Percentiles rank a stretch among this genome's conserved stretches.
Evolutionary conservation across 2,113 vertebrate genomes (phyloP).

Genomic region (Atherinomorus stipes): DNA sequence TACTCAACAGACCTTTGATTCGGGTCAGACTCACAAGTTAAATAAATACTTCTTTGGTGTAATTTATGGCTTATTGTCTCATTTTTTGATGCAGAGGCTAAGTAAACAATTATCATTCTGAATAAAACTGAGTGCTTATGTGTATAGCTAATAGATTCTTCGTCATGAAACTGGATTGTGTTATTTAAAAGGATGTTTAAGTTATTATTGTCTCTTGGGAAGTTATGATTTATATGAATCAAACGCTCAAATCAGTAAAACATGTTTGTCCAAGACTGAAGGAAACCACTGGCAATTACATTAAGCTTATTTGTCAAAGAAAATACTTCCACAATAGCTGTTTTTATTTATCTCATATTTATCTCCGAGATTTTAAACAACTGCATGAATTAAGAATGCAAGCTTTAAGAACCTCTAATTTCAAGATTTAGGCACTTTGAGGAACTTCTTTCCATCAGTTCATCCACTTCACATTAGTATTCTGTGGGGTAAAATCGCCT

Average conservation of each 20-base stretch:
- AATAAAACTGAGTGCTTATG: not conserved
- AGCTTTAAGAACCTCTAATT: conserved; percentile 4
- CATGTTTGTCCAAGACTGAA: not conserved
- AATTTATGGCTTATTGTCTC: not conserved
- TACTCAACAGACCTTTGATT: too few relatives aligned
- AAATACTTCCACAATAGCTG: not conserved
- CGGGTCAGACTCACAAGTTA: too few relatives aligned
- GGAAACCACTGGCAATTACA: not conserved
- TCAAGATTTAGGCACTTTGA: conserved; percentile 12
- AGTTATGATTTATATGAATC: not conserved
- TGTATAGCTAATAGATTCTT: not conserved
- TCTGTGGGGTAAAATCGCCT: conserved; percentile 41
- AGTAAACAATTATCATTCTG: too few relatives aligned
- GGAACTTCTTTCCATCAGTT: conserved; percentile 13
- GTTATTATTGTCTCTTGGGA: too few relatives aligned
- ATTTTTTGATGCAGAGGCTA: not conserved
- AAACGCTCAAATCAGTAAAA: not conserved
- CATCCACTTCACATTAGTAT: conserved; percentile 63
- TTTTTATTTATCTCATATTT: too few relatives aligned
- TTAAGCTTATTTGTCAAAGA: conserved; percentile 10
- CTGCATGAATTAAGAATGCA: conserved; percentile 1
- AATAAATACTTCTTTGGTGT: not conserved
- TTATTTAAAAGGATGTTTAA: too few relatives aligned
- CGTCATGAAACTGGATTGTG: not conserved
- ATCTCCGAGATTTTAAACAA: not conserved